phyloP scores from a whole-genome alignment of 1,140 invertebrate genomes.

The Drosophila paulistorum region DNA sequence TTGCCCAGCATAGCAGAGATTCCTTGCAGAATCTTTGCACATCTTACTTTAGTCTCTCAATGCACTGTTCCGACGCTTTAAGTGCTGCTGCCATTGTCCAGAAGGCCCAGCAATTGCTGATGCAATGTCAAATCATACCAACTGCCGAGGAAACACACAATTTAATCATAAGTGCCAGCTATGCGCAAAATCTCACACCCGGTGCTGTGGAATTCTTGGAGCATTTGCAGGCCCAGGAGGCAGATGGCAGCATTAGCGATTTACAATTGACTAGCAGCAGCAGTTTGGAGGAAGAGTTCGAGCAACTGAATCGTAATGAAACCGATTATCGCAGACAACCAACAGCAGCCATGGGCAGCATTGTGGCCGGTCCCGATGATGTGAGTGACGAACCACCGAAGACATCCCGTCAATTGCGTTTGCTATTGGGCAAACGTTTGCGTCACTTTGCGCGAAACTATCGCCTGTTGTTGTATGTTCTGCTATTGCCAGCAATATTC shows the following conservation, averaged over 20 bases:
- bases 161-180: conserved; percentile 53
- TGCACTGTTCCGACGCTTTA: conserved; percentile 56
- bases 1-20: conserved; percentile 77
- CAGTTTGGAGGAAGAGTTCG: conserved; percentile 74
- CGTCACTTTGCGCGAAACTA: conserved; percentile 86
- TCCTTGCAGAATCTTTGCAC: conserved; percentile 70
- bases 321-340: not conserved
- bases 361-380: conserved; percentile 84
- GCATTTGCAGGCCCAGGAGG: conserved; percentile 55
- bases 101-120: conserved; percentile 41
- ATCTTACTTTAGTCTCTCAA: conserved; percentile 55
- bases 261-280: conserved; percentile 55
- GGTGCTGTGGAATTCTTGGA: conserved; percentile 53
- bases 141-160: conserved; percentile 16
- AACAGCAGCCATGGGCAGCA: conserved; percentile 32
- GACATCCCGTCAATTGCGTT: conserved; percentile 40
- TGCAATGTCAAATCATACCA: conserved; percentile 38
- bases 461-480: conserved; percentile 85
- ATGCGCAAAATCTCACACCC: conserved; percentile 49
- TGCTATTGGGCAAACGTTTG: conserved; percentile 85
- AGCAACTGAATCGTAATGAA: conserved; percentile 54
- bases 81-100: conserved; percentile 32
- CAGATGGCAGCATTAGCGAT: conserved; percentile 38
- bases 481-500: conserved; percentile 87
- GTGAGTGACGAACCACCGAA: conserved; percentile 41